Base-by-base conservation (phyloP, 2,888 invertebrate species). In the Lypha dubia region DNA sequence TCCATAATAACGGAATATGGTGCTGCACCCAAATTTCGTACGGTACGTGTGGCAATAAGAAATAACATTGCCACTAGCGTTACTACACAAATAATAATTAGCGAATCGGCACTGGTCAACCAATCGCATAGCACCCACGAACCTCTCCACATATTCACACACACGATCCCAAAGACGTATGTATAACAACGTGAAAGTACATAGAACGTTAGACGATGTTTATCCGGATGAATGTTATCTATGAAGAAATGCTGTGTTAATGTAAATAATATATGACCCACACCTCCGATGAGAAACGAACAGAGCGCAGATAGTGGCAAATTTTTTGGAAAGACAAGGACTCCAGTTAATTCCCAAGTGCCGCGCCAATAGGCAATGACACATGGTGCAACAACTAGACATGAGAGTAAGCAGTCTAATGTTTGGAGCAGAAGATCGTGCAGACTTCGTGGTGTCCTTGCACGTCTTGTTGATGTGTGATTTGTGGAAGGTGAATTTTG, bases 81-180 rank as follows among this genome's bases (percentile, higher is more conserved):
- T 0, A 95, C 95, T 11, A 94, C 93, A 82, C 94, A 93, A 82
- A 96, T 93, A 3, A 91, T 89, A 8, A 86, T 80, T 92, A 93
- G 71, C 92, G 93, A 89, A 93, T 94, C 87, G 93, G 93, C 53
- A 83, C 94, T 95, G 46, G 95, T 95, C 88, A 95, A 94, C 90
- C 95, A 93, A 90, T 97, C 97, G 88, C 97, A 93, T 17, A 92
- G 85, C 60, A 91, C 93, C 97, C 97, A 98, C 58, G 95, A 94
- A 1, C 97, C 97, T 9, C 97, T 94, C 97, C 97, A 98, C 83
- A 96, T 96, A 89, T 96, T 97, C 56, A 97, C 97, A 91, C 97
- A 97, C 85, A 96, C 95, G 88, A 96, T 94, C 9, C 95, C 96
- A 89, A 96, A 97, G 86, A 95, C 90, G 84, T 94, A 93, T 20